phyloP scores from a whole-genome alignment of 1,140 invertebrate species.

The Pogonomyrmex barbatus region DNA sequence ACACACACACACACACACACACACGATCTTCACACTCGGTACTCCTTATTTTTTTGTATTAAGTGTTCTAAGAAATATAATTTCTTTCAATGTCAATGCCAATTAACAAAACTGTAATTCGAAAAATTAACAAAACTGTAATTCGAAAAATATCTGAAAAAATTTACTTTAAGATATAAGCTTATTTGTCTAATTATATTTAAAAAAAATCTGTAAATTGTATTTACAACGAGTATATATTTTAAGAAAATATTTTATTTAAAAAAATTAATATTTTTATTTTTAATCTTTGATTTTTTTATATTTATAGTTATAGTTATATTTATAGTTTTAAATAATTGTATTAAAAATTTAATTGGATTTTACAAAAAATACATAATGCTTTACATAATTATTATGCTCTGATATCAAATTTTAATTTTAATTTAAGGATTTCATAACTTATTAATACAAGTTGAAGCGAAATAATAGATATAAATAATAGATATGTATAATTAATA shows the following conservation, averaged over 20 bases:
- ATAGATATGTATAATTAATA: too few species aligned
- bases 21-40: too few species aligned
- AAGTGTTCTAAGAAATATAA: not conserved
- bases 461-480: not conserved
- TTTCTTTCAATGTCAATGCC: constrained; percentile 25
- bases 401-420: not conserved
- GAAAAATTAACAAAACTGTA: not conserved
- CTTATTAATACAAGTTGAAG: not conserved
- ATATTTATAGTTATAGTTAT: not conserved
- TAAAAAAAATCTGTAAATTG: not conserved
- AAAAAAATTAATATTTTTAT: not conserved
- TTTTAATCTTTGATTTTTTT: not conserved
- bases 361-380: not conserved
- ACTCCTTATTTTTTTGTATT: not conserved
- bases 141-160: not conserved
- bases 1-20: too few species aligned
- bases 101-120: constrained; percentile 1
- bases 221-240: not conserved
- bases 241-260: not conserved
- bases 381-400: not conserved
- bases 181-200: not conserved
- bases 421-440: not conserved
- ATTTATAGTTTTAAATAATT: not conserved
- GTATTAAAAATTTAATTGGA: not conserved
- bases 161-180: not conserved